Percentiles rank a stretch among this genome's conserved stretches.
These are phyloP conservation scores for Coluber constrictor DNA, from an alignment of 2,797 vertebrate species.

Conservation along the genomic window DNA sequence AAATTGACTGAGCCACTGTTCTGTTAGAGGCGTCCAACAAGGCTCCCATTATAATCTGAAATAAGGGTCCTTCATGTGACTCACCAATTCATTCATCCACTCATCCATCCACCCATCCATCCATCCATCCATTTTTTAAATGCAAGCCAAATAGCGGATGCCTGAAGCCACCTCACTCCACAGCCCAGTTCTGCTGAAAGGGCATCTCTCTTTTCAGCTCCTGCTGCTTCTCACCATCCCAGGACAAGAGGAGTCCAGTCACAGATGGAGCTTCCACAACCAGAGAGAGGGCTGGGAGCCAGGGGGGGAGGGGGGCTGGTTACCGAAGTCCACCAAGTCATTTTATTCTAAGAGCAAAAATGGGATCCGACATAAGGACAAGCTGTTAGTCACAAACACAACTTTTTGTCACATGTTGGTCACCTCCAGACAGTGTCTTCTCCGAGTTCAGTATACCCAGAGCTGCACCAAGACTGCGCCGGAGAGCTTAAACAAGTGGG, in stretches of 20 bases:
- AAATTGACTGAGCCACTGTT: not conserved
- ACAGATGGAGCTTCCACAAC: not conserved
- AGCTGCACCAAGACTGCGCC: not conserved
- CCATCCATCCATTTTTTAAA: not conserved
- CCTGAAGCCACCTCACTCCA: not conserved
- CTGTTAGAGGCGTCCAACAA: not conserved
- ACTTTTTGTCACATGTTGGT: accelerated
- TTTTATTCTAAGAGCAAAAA: not conserved
- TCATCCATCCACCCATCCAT: not conserved
- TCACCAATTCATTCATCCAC: not conserved
- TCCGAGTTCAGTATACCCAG: not conserved
- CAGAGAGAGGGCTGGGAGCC: not conserved
- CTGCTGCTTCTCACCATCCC: not conserved
- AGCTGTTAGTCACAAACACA: not conserved
- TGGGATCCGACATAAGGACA: accelerated
- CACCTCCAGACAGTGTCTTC: not conserved
- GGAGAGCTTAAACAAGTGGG: too few relatives aligned
- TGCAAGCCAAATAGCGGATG: not conserved
- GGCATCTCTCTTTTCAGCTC: not conserved
- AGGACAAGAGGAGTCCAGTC: not conserved
- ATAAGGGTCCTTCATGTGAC: not conserved
- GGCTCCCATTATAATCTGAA: not conserved
- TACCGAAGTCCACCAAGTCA: too few relatives aligned
- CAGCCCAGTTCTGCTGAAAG: not conserved
- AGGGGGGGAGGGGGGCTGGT: accelerated